Base-by-base conservation (phyloP, 2,113 vertebrate species). In the Oreochromis tanganicae region DNA sequence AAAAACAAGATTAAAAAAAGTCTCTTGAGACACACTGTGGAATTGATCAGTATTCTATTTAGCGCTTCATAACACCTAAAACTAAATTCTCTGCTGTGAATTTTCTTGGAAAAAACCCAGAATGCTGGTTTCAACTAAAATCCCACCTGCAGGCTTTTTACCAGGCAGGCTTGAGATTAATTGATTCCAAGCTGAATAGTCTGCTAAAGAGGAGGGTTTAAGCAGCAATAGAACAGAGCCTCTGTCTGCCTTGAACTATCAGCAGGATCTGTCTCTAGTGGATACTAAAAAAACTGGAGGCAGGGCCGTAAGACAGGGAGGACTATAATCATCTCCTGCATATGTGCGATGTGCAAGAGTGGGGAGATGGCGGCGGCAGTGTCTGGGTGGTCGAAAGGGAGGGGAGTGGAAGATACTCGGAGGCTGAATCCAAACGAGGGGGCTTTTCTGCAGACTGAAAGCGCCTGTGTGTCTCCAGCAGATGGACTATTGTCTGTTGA, bases 371-470 rank as follows among this genome's bases (percentile, higher is more conserved):
- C 81, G 87, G 92, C 81, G 85, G 94, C 83, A 94, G 94, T 93
- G 79, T 95, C 88, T 97, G 96, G 96, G 97, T 97, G 96, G 97
- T 97, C 96, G 95, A 80, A 82, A 73, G 88, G 84, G 91, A 95
- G 94, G 94, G 90, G 85, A 94, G 87, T 82, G 41, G 94, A 89
- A 91, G 84, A 95, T 93, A 92, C 93, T 84, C 24, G 84, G 90
- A 94, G 91, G 87, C 87, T 94, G 94, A 94, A 95, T 95, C 94
- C 93, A 92, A 96, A 94, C 90, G 84, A 91, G 90, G 90, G 93
- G 94, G 88, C 91, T 94, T 93, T 94, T 93, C 88, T 90, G 84
- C 61, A 54, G 82, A 41, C 86, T 94, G 87, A 95, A 94, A 92
- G 94, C 89, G 86, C 84, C 93, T 92, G 85, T 86, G 91, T 95